A percentile compares a stretch with the other conserved stretches of the same genome.
phyloP scores from a whole-genome alignment of 2,888 invertebrate species.

The Dastarcus helophoroides region DNA sequence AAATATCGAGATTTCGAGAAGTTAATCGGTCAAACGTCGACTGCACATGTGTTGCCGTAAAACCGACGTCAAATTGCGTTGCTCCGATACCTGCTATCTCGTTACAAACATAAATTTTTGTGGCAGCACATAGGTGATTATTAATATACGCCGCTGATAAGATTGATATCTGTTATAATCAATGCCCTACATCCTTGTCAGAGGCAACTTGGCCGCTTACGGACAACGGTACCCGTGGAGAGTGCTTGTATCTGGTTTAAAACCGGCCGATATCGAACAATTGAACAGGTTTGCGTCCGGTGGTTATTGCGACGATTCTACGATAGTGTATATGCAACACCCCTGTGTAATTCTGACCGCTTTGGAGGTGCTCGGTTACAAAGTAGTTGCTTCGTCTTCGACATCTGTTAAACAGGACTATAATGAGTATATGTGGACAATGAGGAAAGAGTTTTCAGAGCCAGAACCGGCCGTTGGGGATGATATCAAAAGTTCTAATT shows the following conservation, averaged over 20 bases:
- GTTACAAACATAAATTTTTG: no score
- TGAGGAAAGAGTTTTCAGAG: slow-evolving; percentile 78
- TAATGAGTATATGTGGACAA: slow-evolving; percentile 89
- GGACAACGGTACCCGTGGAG: slow-evolving; percentile 80
- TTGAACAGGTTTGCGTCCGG: slow-evolving; percentile 73
- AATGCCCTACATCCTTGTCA: slow-evolving; percentile 86
- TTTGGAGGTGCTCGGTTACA: slow-evolving; percentile 77
- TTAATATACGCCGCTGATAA: no score
- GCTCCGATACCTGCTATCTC: no score
- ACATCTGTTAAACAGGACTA: slow-evolving; percentile 79
- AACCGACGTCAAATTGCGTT: no score
- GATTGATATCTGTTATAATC: slow-evolving; percentile 13
- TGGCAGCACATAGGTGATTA: no score
- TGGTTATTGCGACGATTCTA: slow-evolving; percentile 73
- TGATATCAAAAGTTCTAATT: slow-evolving; percentile 2
- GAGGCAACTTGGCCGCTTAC: slow-evolving; percentile 79
- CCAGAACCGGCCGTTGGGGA: slow-evolving; percentile 55
- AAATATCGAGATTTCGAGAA: no score
- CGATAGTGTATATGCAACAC: slow-evolving; percentile 77
- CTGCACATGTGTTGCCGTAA: no score
- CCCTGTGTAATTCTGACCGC: slow-evolving; percentile 80
- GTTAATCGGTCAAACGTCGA: no score
- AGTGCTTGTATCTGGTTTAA: slow-evolving; percentile 75
- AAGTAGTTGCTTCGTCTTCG: slow-evolving; percentile 77
- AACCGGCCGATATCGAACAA: slow-evolving; percentile 74